Base-by-base conservation (phyloP, 1,140 invertebrate genomes). In the Papilio dardanus region DNA sequence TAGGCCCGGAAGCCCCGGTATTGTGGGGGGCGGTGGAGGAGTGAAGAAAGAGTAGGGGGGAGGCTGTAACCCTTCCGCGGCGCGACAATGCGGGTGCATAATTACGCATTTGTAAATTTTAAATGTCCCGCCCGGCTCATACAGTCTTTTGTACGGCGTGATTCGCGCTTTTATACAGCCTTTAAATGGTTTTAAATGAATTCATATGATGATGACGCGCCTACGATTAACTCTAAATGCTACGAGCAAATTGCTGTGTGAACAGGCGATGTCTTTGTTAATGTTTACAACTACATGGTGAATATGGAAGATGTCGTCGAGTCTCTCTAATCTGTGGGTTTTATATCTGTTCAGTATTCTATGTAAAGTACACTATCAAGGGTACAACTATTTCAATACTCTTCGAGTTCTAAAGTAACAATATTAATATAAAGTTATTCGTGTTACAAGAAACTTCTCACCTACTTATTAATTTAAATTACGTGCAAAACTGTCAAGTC, bases 81-180 rank as follows among this genome's bases (percentile, higher is more conserved):
- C 86, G 88, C 91, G 91, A 92, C 91, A 92, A 92, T 93, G 87
- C 91, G 90, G 89, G 91, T 90, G 91, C 91, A 93, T 93, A 93
- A 93, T 93, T 92, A 92, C 90, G 91, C 90, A 93, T 93, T 93
- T 93, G 91, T 93, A 93, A 93, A 93, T 93, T 93, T 93, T 92
- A 92, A 93, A 93, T 93, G 90, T 91, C 80, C 86, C 88, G 87
- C 88, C 87, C 91, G 87, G 87, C 86, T 90, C 89, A 88, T 89
- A 88, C 82, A 88, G 86, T 83, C 88, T 90, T 91, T 92, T 92
- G 90, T 93, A 91, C 83, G 86, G 83, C 88, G 90, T 90, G 90
- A 92, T 93, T 92, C 89, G 85, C 84, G 86, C 83, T 88, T 90
- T 91, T 87, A 88, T 76, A 77, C 75, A 81, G 83, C 81, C 83